Evolutionary conservation across 2,888 invertebrate genomes (phyloP).

Genomic region (Stomorhina lunata): DNA sequence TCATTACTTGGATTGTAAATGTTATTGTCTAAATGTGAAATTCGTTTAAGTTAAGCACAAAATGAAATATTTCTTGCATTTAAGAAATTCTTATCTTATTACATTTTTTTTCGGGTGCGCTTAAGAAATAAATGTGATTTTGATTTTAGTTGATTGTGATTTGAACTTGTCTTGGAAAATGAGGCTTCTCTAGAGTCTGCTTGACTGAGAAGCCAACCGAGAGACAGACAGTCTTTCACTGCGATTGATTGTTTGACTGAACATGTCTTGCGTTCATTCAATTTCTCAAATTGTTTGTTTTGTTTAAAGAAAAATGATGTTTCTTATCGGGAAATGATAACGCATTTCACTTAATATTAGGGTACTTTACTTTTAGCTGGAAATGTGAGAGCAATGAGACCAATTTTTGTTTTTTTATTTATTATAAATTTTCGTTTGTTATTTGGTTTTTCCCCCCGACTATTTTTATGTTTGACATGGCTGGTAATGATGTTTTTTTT

Average conservation of each 20-base stretch:
- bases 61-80: conserved; percentile 18
- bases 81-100: too few species aligned
- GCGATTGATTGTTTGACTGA: too few species aligned
- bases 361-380: too few species aligned
- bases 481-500: not conserved
- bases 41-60: not conserved
- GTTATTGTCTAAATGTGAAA: not conserved
- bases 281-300: not conserved
- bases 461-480: not conserved
- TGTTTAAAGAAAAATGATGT: conserved; percentile 28
- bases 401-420: too few species aligned
- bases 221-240: too few species aligned
- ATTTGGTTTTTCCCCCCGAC: not conserved
- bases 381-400: too few species aligned
- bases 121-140: not conserved
- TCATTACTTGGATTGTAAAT: conserved; percentile 22
- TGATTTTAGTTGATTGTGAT: conserved; percentile 7
- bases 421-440: too few species aligned
- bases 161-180: not conserved
- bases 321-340: conserved; percentile 6
- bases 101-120: too few species aligned
- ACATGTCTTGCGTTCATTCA: not conserved
- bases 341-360: too few species aligned
- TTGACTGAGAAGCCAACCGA: too few species aligned
- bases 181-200: too few species aligned